Conservation (phyloP, 2,888 invertebrate species). For the Drosophila algonquin region DNA sequence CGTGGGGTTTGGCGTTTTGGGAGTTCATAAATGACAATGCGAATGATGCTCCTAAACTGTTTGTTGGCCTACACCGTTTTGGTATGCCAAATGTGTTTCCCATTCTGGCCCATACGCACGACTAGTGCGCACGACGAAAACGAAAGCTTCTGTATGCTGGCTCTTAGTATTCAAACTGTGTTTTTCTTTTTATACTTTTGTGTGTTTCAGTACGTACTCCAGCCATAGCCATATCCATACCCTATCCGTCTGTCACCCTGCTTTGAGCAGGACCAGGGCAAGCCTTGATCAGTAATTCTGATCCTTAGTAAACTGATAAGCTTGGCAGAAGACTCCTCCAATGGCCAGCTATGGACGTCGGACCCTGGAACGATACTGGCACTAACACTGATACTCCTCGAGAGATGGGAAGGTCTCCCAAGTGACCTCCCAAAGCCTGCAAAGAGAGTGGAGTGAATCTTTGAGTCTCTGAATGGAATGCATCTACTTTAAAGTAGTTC, state of each 20-base stretch:
- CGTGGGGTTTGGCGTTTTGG: not conserved
- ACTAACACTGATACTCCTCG: not conserved
- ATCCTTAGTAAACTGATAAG: too few relatives aligned
- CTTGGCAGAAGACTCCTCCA: too few relatives aligned
- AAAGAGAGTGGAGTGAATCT: not conserved
- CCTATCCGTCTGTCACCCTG: too few relatives aligned
- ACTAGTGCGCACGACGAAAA: conserved; percentile 44
- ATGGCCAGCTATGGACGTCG: not conserved
- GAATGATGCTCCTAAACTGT: conserved; percentile 50
- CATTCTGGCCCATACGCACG: conserved; percentile 61
- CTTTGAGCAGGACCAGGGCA: too few relatives aligned
- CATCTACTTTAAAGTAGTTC: not conserved
- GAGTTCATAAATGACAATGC: conserved; percentile 55
- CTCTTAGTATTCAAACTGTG: conserved; percentile 70
- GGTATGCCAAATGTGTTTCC: conserved; percentile 72
- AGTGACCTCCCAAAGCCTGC: not conserved
- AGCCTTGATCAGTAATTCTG: too few relatives aligned
- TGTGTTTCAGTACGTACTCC: too few relatives aligned
- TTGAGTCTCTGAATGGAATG: not conserved
- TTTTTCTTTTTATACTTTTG: conserved; percentile 17
- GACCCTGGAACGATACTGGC: not conserved
- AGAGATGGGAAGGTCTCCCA: not conserved
- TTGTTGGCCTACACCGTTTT: conserved; percentile 41
- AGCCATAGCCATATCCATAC: too few relatives aligned
- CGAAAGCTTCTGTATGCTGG: too few relatives aligned